phyloP scores from a whole-genome alignment of 2,113 vertebrate genomes.

The Leptodactylus fuscus region DNA sequence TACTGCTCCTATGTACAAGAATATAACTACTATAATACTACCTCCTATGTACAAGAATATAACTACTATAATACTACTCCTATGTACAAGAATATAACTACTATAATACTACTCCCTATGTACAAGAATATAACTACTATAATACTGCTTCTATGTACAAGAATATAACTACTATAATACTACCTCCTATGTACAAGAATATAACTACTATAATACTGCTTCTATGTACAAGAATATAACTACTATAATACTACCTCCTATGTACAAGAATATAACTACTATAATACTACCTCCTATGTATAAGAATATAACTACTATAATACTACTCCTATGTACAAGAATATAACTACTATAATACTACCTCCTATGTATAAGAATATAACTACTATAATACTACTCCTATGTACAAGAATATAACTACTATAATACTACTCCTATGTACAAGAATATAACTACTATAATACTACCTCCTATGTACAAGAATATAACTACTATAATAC shows the following conservation, averaged over 20 bases:
- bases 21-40: conserved; percentile 3
- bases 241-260: neutral
- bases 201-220: conserved; percentile 15
- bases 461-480: no score
- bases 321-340: neutral
- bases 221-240: conserved; percentile 4
- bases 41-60: neutral
- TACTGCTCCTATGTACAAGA: neutral
- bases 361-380: neutral
- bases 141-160: conserved; percentile 6
- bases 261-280: conserved; percentile 6
- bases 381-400: neutral
- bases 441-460: no score
- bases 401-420: no score
- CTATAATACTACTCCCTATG: neutral
- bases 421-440: no score
- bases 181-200: neutral
- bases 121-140: neutral
- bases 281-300: neutral
- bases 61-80: conserved; percentile 1
- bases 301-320: neutral
- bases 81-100: conserved; percentile 13
- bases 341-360: conserved; percentile 2
- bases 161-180: conserved; percentile 14
- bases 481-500: neutral